Evolutionary conservation across 2,888 invertebrate genomes (phyloP), one percentile per base, ranked within the genome.

Genomic region (Parnassius mnemosyne): DNA sequence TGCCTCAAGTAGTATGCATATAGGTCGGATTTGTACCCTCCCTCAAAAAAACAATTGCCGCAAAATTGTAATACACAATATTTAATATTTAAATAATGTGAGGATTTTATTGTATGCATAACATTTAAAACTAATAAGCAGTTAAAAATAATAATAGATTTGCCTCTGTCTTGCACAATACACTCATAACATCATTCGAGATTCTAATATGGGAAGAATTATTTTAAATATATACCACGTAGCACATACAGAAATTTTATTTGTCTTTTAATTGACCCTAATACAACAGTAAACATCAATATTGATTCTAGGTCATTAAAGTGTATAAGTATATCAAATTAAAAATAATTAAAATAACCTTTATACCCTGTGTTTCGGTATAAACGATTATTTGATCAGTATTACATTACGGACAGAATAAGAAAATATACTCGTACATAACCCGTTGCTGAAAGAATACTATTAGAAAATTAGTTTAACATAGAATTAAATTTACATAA

Each of bases 211-310:
- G 34, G 34, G 34, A 7, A 34, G 34, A 34, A 34, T 34, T 34
- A 64, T 49, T 57, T 58, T 20, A 59, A 57, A 58, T 54, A 59
- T 56, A 34, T 34, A 34, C 34, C 34, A 49, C 58, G 50, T 44
- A 60, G 41, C 42, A 63, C 60, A 57, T 53, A 52, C 20, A 63
- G 53, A 34, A 34, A 66, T 44, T 63, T 61, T 61, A 75, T 73
- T 77, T 76, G 76, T 76, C 74, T 70, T 75, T 71, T 74, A 76
- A 78, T 78, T 76, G 75, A 78, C 71, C 64, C 61, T 68, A 71
- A 57, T 63, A 71, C 68, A 71, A 70, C 66, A 68, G 54, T 59
- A 52, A 50, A 60, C 62, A 65, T 53, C 65, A 51, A 62, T 61
- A 61, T 61, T 59, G 50, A 34, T 44, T 52, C 49, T 54, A 60